Conservation (phyloP, 2,113 vertebrate species). For the Callocephalon fimbriatum region DNA sequence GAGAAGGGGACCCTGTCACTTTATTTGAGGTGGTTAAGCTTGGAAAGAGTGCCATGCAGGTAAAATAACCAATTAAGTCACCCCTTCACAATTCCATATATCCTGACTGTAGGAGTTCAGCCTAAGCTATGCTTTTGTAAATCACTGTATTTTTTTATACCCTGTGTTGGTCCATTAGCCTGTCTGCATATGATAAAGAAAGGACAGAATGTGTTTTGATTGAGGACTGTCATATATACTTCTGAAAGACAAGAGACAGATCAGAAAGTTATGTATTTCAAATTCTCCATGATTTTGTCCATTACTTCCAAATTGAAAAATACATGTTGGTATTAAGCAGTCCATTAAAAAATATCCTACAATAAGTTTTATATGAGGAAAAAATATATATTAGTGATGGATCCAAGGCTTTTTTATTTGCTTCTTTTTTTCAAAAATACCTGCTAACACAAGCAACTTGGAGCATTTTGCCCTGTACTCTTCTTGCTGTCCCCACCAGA, state of each 20-base stretch:
- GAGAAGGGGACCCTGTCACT: slow-evolving; percentile 92
- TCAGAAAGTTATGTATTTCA: background rate
- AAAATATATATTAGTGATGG: background rate
- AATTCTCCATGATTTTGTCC: background rate
- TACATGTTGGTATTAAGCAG: background rate
- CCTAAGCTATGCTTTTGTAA: background rate
- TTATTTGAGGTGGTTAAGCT: slow-evolving; percentile 95
- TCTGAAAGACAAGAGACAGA: background rate
- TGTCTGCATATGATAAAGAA: background rate
- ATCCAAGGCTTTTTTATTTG: background rate
- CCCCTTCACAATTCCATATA: background rate
- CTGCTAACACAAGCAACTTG: background rate
- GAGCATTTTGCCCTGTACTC: background rate
- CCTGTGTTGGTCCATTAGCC: background rate
- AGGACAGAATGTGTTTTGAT: background rate
- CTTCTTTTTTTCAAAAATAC: background rate
- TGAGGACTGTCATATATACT: background rate
- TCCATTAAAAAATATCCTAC: background rate
- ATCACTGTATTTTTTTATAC: background rate
- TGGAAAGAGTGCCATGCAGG: slow-evolving; percentile 98
- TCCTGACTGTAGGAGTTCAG: background rate
- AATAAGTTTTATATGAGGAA: background rate
- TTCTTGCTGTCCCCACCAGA: background rate
- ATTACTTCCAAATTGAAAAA: background rate
- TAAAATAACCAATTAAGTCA: slow-evolving; percentile 56